Conservation (phyloP, 2,797 vertebrate species). For the Oceanodroma leucorhoa region DNA sequence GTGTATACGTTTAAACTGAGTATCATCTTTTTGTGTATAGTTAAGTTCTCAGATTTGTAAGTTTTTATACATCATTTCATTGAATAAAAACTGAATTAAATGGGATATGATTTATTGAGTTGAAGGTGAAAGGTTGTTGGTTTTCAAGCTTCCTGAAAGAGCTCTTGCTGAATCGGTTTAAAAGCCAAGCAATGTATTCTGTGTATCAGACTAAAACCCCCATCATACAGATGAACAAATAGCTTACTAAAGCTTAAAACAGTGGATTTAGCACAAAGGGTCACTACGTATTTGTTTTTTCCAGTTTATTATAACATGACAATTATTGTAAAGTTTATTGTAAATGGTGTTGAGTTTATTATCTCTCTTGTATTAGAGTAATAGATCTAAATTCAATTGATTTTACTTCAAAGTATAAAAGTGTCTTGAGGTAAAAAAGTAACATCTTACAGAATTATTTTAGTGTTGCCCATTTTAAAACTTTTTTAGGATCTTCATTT, state of each 20-base stretch:
- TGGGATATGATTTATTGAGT: slow-evolving; percentile 49
- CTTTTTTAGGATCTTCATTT: background rate
- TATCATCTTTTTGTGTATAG: slow-evolving; percentile 78
- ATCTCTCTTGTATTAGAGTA: background rate
- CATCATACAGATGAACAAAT: background rate
- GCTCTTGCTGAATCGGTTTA: background rate
- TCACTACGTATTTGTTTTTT: background rate
- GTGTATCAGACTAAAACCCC: background rate
- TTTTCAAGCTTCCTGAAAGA: background rate
- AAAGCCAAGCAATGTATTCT: background rate
- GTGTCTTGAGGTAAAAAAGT: background rate
- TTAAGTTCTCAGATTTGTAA: slow-evolving; percentile 82
- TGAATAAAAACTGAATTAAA: slow-evolving; percentile 80
- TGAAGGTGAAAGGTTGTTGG: background rate
- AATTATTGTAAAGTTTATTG: background rate
- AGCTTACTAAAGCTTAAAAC: background rate
- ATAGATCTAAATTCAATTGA: background rate
- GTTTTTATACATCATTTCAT: slow-evolving; percentile 83
- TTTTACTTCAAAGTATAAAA: background rate
- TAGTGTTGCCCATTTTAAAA: background rate
- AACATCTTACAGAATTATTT: background rate
- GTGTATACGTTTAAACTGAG: slow-evolving; percentile 71
- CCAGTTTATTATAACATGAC: background rate
- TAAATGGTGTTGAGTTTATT: background rate
- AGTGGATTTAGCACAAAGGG: background rate